Conservation (phyloP, 2,888 invertebrate genomes). For the Frankliniella intonsa region DNA sequence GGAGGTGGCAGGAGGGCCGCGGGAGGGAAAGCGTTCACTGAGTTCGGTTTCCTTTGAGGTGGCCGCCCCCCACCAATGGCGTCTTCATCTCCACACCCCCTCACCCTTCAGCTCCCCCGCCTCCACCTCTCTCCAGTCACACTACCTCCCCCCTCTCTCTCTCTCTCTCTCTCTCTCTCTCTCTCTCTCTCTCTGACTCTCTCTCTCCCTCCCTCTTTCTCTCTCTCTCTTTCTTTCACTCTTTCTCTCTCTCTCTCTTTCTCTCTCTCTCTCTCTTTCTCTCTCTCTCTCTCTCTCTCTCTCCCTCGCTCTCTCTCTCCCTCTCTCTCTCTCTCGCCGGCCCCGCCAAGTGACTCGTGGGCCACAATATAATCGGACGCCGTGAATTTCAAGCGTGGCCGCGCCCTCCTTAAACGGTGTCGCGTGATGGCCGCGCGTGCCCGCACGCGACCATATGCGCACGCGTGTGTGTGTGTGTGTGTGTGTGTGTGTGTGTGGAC, state of each 20-base stretch:
- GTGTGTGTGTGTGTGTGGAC: not conserved
- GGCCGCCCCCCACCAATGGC: not conserved
- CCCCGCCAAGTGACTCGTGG: too few relatives aligned
- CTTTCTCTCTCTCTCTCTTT: not conserved
- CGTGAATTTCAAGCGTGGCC: not conserved
- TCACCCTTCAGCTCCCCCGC: not conserved
- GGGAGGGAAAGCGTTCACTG: not conserved
- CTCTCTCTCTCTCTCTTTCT: not conserved
- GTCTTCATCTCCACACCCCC: not conserved
- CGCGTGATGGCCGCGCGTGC: not conserved
- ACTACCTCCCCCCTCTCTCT: not conserved
- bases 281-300: too few relatives aligned
- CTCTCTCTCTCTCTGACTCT: too few relatives aligned
- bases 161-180: not conserved
- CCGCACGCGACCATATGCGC: not conserved
- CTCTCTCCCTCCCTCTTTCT: not conserved
- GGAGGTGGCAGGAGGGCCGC: not conserved
- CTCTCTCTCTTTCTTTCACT: too few relatives aligned
- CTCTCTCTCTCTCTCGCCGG: not conserved
- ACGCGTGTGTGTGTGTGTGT: not conserved
- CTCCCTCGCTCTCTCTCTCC: not conserved
- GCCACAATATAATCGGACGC: not conserved
- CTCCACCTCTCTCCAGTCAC: not conserved
- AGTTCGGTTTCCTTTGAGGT: not conserved
- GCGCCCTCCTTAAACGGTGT: not conserved